A percentile compares a stretch with the other conserved stretches of the same genome.
Conservation (phyloP, 2,888 invertebrate genomes). For the Xylota segnis region DNA sequence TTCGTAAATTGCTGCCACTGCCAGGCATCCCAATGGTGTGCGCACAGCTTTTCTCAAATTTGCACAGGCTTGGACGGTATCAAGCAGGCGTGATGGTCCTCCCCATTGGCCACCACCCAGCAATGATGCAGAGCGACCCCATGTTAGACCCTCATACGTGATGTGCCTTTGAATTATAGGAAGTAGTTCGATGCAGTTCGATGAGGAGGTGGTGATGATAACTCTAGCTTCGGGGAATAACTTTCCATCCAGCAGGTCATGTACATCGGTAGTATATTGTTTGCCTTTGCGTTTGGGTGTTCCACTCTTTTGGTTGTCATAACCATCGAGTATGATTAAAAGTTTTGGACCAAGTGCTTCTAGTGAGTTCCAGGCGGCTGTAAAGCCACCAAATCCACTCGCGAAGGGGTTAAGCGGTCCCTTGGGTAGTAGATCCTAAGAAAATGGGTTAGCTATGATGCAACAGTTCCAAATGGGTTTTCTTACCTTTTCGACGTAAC, state of each 20-base stretch:
- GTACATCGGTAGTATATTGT: constrained; percentile 84
- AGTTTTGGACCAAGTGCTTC: constrained; percentile 85
- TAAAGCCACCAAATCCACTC: constrained; percentile 81
- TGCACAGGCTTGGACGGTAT: constrained; percentile 84
- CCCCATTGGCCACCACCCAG: constrained; percentile 85
- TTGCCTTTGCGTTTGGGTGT: constrained; percentile 79
- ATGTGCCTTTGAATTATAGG: constrained; percentile 85
- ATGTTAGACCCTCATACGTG: constrained; percentile 85
- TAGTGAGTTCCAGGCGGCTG: constrained; percentile 84
- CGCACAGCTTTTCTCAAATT: constrained; percentile 84
- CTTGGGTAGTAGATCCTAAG: constrained; percentile 84
- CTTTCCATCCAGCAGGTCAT: constrained; percentile 85
- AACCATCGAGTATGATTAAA: constrained; percentile 86
- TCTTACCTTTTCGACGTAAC: constrained; percentile 80
- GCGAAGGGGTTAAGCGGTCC: constrained; percentile 80
- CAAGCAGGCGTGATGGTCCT: constrained; percentile 84
- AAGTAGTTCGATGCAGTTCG: constrained; percentile 82
- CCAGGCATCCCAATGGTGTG: constrained; percentile 86
- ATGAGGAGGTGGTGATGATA: constrained; percentile 85
- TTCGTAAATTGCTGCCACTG: constrained; percentile 85
- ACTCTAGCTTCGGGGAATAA: constrained; percentile 86
- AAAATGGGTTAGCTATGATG: constrained; percentile 7
- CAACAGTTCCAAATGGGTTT: background rate
- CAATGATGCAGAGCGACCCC: constrained; percentile 85
- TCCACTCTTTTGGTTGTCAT: constrained; percentile 83